Evolutionary conservation across 2,888 invertebrate species (phyloP).

Genomic region (Polydrusus tereticollis): DNA sequence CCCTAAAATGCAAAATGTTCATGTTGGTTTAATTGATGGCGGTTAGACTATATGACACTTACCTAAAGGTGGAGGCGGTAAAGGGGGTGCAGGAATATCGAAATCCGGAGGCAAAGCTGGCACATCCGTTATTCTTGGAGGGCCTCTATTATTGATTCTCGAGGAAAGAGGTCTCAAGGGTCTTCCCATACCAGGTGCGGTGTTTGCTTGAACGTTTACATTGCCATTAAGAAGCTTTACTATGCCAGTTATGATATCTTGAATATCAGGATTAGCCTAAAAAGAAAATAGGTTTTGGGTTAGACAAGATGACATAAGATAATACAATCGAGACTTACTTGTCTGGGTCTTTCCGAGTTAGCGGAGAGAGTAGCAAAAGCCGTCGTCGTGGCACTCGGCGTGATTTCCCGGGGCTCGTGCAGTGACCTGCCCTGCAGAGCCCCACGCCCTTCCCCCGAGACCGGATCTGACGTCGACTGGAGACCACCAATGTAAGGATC

Average conservation of each 20-base stretch:
- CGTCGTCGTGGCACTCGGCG: constrained; percentile 68
- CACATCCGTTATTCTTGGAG: constrained; percentile 85
- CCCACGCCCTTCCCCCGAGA: constrained; percentile 83
- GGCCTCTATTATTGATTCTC: constrained; percentile 91
- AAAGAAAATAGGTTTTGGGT: constrained; percentile 16
- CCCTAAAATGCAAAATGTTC: constrained; percentile 53
- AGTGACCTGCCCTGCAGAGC: constrained; percentile 79
- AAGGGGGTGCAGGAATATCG: constrained; percentile 71
- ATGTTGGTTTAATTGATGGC: background rate
- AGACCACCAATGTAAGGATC: constrained; percentile 60
- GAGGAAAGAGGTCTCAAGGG: constrained; percentile 79
- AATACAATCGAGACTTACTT: constrained; percentile 28
- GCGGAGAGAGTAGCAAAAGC: constrained; percentile 69
- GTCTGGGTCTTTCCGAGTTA: constrained; percentile 48
- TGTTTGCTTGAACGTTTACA: constrained; percentile 86
- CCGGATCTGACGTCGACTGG: constrained; percentile 54
- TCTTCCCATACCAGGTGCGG: constrained; percentile 70
- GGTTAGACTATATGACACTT: no score
- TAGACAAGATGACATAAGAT: no score
- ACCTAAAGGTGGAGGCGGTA: constrained; percentile 63
- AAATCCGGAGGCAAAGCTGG: constrained; percentile 79
- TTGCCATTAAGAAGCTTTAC: constrained; percentile 91
- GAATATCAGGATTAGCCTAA: constrained; percentile 81
- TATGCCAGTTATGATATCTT: constrained; percentile 91
- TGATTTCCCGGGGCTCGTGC: constrained; percentile 75